A percentile compares a stretch with the other conserved stretches of the same genome.
These are phyloP conservation scores for Lacerta viridis DNA, from an alignment of 2,797 vertebrate species.

Conservation along the genomic window DNA sequence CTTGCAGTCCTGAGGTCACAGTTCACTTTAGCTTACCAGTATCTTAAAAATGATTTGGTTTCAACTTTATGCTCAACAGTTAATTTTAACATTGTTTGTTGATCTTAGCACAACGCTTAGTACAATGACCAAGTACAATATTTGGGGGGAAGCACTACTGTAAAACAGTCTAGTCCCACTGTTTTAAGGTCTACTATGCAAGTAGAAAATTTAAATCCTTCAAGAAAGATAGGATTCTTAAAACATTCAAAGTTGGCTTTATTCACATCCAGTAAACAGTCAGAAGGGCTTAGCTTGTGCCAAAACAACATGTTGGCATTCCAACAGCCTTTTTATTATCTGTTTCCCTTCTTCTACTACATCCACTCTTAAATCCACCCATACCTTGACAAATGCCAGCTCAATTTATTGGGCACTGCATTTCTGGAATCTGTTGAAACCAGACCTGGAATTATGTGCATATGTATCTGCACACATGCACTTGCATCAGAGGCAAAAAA, in stretches of 20 bases:
- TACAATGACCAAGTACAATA: conserved; percentile 2
- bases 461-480: background rate
- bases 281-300: background rate
- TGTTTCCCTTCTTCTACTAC: conserved; percentile 39
- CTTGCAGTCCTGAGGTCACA: background rate
- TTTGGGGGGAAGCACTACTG: background rate
- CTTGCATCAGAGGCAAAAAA: background rate
- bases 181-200: background rate
- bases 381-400: background rate
- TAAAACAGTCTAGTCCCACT: background rate
- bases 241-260: background rate
- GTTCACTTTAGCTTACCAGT: background rate
- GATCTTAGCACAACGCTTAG: background rate
- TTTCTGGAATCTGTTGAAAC: conserved; percentile 26
- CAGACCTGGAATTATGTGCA: background rate
- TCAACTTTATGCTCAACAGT: background rate
- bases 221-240: background rate
- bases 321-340: background rate
- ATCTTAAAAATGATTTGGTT: background rate
- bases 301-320: conserved; percentile 35
- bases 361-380: conserved; percentile 18
- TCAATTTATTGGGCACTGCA: background rate
- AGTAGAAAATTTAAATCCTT: conserved; percentile 23
- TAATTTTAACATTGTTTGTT: conserved; percentile 15
- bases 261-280: background rate